These are phyloP conservation scores for Pelodytes ibericus DNA, from an alignment of 2,797 vertebrate genomes.

Conservation along the genomic window DNA sequence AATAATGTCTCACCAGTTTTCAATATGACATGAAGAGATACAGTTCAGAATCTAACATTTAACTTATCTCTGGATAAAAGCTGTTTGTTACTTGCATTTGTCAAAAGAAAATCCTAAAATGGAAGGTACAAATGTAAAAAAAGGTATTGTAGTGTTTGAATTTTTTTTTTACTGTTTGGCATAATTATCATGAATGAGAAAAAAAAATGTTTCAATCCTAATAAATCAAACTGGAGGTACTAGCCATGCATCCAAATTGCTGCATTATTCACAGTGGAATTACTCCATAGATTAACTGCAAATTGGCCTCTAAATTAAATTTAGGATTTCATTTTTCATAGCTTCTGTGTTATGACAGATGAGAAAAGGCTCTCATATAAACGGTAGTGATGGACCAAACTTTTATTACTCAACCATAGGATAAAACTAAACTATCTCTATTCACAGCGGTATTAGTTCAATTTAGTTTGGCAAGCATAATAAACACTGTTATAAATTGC, in stretches of 20 bases:
- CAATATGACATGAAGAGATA: constrained; percentile 66
- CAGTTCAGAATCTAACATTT: constrained; percentile 67
- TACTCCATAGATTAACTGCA: constrained; percentile 81
- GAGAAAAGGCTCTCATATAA: constrained; percentile 71
- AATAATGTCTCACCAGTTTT: constrained; percentile 63
- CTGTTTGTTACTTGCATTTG: constrained; percentile 60
- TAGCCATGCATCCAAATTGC: constrained; percentile 79
- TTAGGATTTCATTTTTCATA: constrained; percentile 83
- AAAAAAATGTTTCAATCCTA: constrained; percentile 74
- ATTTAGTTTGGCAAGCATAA: constrained; percentile 71
- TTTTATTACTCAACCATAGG: constrained; percentile 64
- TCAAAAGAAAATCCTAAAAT: constrained; percentile 65
- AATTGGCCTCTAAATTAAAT: constrained; percentile 82
- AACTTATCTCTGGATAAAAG: constrained; percentile 67
- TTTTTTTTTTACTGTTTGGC: constrained; percentile 73
- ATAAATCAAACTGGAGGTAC: constrained; percentile 77
- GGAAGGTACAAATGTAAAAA: constrained; percentile 62
- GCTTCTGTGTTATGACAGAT: constrained; percentile 75
- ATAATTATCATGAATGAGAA: constrained; percentile 77
- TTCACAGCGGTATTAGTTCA: constrained; percentile 64
- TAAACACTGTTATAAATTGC: constrained; percentile 64
- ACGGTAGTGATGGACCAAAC: constrained; percentile 70
- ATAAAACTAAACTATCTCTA: constrained; percentile 67
- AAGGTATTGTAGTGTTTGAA: constrained; percentile 62
- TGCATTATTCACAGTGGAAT: constrained; percentile 82